phyloP scores from a whole-genome alignment of 2,888 invertebrate species.

The Gerris lacustris region DNA sequence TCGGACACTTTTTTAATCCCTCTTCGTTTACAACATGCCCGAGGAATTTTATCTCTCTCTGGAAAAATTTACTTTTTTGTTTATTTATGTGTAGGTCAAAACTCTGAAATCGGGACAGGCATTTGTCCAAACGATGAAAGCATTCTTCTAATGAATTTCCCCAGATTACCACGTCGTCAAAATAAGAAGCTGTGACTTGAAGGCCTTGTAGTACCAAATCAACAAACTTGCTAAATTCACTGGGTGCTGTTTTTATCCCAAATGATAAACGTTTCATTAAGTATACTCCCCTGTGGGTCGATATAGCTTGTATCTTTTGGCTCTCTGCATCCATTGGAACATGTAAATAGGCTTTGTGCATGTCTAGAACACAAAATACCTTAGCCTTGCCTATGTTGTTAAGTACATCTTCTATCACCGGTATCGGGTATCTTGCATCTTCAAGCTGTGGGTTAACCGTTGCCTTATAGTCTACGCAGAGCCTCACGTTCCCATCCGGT shows the following conservation, averaged over 20 bases:
- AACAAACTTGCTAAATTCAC: slow-evolving; percentile 18
- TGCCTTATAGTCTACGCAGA: slow-evolving; percentile 27
- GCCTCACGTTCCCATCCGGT: slow-evolving; percentile 6
- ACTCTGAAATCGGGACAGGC: slow-evolving; percentile 17
- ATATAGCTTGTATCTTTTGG: slow-evolving; percentile 13
- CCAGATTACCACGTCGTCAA: slow-evolving; percentile 23
- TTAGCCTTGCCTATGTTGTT: slow-evolving; percentile 17
- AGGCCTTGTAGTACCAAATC: slow-evolving; percentile 21
- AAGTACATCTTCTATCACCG: slow-evolving; percentile 21
- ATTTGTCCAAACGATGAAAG: slow-evolving; percentile 11
- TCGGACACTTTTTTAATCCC: not conserved
- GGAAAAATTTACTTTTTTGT: slow-evolving; percentile 17
- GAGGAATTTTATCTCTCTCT: slow-evolving; percentile 11
- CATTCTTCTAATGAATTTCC: slow-evolving; percentile 20
- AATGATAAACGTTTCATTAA: slow-evolving; percentile 17
- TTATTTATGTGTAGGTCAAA: slow-evolving; percentile 19
- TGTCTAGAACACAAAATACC: slow-evolving; percentile 23
- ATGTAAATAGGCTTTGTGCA: slow-evolving; percentile 20
- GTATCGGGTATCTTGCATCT: slow-evolving; percentile 23
- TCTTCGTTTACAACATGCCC: slow-evolving; percentile 13
- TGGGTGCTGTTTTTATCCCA: slow-evolving; percentile 25
- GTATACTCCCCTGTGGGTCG: slow-evolving; percentile 12
- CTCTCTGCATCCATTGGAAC: slow-evolving; percentile 17
- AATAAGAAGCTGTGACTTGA: slow-evolving; percentile 20
- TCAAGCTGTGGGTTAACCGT: slow-evolving; percentile 27